Evolutionary conservation across 2,797 vertebrate genomes (phyloP), one percentile per base, ranked within the genome.

Genomic region (Coluber constrictor): DNA sequence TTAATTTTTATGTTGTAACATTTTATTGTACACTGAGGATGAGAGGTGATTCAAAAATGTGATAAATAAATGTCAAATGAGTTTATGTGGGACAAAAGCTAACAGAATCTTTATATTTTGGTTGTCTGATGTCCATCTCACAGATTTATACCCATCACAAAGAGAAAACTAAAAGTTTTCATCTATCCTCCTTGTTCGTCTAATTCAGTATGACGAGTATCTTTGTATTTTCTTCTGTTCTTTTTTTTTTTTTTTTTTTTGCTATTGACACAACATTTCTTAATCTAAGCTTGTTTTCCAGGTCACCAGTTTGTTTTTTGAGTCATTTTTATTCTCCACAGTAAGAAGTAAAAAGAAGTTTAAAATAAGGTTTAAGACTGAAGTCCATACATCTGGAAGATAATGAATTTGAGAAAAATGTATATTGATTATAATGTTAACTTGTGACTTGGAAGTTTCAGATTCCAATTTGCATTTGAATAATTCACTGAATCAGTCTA

Each of bases 231-330:
- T 92, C 0, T 57, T 94, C 0, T 29, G n/a, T 6, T 94, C 37
- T 95, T 95, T 92, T 92, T 89, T 57, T n/a, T 37, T 37, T 37
- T 37, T 37, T 37, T 37, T 37, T 37, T 37, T 93, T 91, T 23
- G 5, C 37, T 56, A 70, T 6, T 93, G 90, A 88, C 54, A 29
- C 93, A 93, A 93, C 1, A 5, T 27, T 94, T 92, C 88, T 92
- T 87, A 94, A 94, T 90, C 87, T 91, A 87, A 95, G 60, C 51
- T 88, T 91, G 66, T 91, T 93, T 93, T 93, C 92, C 90, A 93
- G 92, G 47, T 93, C 92, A 93, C 86, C 90, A 87, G 87, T 92
- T 93, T 37, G n/a, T 51, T 92, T 96, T 94, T 93, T 74, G 20
- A 89, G 51, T 37, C 56, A 87, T 92, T 94, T 70, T 57, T 87